Evolutionary conservation across 1,140 invertebrate genomes (phyloP), one percentile per base, ranked within the genome.

Genomic region (Oreohelix idahoensis): DNA sequence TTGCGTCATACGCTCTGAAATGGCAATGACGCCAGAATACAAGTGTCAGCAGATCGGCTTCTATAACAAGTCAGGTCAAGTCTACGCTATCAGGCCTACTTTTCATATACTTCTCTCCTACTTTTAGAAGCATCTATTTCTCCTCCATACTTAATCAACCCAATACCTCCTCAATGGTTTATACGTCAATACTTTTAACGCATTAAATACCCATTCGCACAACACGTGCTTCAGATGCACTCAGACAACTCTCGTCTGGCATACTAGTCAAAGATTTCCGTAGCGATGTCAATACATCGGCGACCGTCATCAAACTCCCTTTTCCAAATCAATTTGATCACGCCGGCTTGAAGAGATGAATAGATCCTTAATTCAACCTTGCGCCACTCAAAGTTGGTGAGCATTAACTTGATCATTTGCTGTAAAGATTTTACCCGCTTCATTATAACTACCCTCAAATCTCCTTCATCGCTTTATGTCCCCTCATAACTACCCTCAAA

Each of bases 361-460:
- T 66, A 66, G 63, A 29, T n/a, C n/a, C 29, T 66, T 66, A 66
- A 66, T 66, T 66, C 63, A 29, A 35, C 26, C 63, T 66, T 66
- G 63, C 29, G 63, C 17, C 63, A 66, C 63, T 66, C 63, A 29
- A 66, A 35, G 20, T 66, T 35, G 63, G n/a, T 35, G 53, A 58
- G 23, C 53, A 58, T 58, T 58, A 32, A n/a, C 29, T 66, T 66
- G 63, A 66, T 66, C 63, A 66, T 32, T 66, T 66, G 32, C 63
- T n/a, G 63, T 66, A 66, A 29, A 32, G n/a, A 66, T 66, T 66
- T 29, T 5, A 32, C 63, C 29, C 63, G 63, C n/a, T 10, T 10
- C 63, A 66, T 66, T n/a, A 66, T 66, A 32, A 66, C 63, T 66
- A 66, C 63, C 29, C 29, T 66, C 63, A 66, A 66, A 66, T 66